Evolutionary conservation across 1,140 invertebrate genomes (phyloP).

Genomic region (Lordiphosa mommai): DNA sequence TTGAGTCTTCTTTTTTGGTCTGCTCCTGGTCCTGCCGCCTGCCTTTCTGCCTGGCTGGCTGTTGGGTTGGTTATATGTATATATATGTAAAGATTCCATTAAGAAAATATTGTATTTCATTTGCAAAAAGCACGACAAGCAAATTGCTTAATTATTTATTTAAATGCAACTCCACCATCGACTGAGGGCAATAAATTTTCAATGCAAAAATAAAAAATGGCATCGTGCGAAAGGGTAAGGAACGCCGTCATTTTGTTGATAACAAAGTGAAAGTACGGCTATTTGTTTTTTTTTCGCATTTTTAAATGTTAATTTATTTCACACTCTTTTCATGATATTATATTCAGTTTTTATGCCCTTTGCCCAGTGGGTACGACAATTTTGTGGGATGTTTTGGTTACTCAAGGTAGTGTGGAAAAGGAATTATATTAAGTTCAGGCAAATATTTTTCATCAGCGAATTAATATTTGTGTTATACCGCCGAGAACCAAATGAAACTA

Average conservation of each 20-base stretch:
- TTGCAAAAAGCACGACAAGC: constrained; percentile 38
- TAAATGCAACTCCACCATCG: constrained; percentile 38
- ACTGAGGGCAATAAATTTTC: constrained; percentile 40
- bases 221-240: background rate
- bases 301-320: constrained; percentile 33
- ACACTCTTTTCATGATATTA: too few species aligned
- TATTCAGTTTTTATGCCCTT: too few species aligned
- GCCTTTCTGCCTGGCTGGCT: background rate
- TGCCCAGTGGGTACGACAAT: too few species aligned
- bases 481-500: too few species aligned
- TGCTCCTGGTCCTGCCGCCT: background rate
- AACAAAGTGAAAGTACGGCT: constrained; percentile 47
- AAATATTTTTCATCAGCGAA: too few species aligned
- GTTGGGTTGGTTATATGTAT: too few species aligned
- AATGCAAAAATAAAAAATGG: constrained; percentile 19
- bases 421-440: too few species aligned
- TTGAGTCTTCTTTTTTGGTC: constrained; percentile 34
- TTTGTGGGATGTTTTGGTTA: too few species aligned
- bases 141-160: constrained; percentile 62
- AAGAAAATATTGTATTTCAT: constrained; percentile 54
- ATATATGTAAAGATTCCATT: constrained; percentile 31
- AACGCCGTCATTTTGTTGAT: constrained; percentile 33
- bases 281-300: constrained; percentile 4
- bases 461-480: too few species aligned
- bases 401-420: too few species aligned